Evolutionary conservation across 2,888 invertebrate genomes (phyloP).

Genomic region (Apotomis betuletana): DNA sequence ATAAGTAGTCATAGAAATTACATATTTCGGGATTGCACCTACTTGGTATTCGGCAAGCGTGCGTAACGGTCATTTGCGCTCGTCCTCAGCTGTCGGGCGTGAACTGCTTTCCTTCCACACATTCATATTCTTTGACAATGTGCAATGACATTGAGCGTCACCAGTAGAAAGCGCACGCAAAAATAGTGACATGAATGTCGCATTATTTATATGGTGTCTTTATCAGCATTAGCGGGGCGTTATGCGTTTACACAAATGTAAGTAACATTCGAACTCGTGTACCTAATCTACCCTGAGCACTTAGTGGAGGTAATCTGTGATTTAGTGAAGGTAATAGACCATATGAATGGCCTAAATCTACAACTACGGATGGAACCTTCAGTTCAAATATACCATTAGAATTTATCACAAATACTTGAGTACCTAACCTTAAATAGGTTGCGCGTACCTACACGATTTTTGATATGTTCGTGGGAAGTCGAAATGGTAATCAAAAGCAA

Average conservation of each 20-base stretch:
- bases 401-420: too few species aligned
- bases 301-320: too few species aligned
- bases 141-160: slow-evolving; percentile 29
- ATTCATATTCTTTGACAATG: slow-evolving; percentile 36
- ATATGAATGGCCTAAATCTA: too few species aligned
- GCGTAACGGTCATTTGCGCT: slow-evolving; percentile 48
- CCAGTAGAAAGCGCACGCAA: slow-evolving; percentile 30
- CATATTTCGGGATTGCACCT: slow-evolving; percentile 23
- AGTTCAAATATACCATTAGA: too few species aligned
- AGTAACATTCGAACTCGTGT: too few species aligned
- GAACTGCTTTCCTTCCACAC: slow-evolving; percentile 34
- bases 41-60: slow-evolving; percentile 49
- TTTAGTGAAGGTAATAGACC: too few species aligned
- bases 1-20: too few species aligned
- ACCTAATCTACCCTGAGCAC: too few species aligned
- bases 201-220: background rate
- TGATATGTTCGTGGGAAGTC: slow-evolving; percentile 21
- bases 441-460: background rate
- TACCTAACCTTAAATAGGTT: background rate
- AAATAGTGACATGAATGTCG: background rate
- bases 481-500: background rate
- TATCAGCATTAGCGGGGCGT: background rate
- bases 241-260: background rate
- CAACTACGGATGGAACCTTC: too few species aligned
- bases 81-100: slow-evolving; percentile 26